These are phyloP conservation scores for Tromatobia lineatoria DNA, from an alignment of 2,888 invertebrate genomes.

Conservation along the genomic window DNA sequence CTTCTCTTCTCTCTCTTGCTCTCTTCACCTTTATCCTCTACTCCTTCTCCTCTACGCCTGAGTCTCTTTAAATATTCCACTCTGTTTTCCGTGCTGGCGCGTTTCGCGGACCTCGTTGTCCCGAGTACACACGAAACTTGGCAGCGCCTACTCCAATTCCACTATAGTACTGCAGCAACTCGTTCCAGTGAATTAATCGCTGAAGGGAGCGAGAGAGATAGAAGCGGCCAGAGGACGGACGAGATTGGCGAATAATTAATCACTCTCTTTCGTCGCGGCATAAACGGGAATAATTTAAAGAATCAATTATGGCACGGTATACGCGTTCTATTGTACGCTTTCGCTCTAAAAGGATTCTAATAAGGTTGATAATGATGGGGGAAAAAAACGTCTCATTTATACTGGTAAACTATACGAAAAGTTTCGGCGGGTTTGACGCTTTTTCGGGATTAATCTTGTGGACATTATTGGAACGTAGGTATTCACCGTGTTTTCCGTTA, in stretches of 20 bases:
- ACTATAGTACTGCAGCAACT: conserved; percentile 39
- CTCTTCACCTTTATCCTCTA: conserved; percentile 25
- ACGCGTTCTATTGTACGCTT: not conserved
- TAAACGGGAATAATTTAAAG: conserved; percentile 61
- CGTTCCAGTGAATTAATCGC: conserved; percentile 69
- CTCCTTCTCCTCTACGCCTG: conserved; percentile 42
- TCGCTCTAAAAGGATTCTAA: conserved; percentile 16
- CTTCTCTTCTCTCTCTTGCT: conserved; percentile 25
- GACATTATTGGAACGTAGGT: not conserved
- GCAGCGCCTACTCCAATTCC: conserved; percentile 50
- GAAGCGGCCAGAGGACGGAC: conserved; percentile 3
- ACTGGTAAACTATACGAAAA: not conserved
- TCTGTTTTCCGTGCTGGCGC: conserved; percentile 70
- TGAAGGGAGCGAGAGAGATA: conserved; percentile 63
- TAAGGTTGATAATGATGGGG: conserved; percentile 15
- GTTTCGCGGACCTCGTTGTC: conserved; percentile 64
- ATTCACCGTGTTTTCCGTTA: not conserved
- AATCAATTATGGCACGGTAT: conserved; percentile 49
- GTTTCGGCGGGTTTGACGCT: not conserved
- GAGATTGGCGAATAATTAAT: conserved; percentile 67
- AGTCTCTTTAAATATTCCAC: conserved; percentile 70
- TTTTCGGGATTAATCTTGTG: not conserved
- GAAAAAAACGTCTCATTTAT: not conserved
- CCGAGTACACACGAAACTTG: conserved; percentile 67
- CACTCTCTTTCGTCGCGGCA: conserved; percentile 51